These are phyloP conservation scores for Artemia franciscana DNA, from an alignment of 1,140 invertebrate genomes.

Conservation along the genomic window DNA sequence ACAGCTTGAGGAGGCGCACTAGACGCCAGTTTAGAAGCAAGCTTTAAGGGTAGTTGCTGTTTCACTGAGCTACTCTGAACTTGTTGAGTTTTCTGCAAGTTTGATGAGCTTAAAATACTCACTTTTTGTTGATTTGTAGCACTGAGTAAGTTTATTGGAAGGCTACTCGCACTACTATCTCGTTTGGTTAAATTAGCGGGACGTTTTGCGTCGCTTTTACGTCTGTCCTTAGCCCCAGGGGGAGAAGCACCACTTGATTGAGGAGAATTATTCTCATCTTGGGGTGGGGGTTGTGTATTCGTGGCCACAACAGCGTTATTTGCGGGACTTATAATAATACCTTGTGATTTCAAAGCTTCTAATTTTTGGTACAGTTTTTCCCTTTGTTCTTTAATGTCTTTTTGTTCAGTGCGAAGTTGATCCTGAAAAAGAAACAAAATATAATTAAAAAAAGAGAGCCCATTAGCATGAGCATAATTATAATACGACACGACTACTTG, in stretches of 20 bases:
- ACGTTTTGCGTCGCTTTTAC: constrained; percentile 15
- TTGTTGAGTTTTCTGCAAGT: constrained; percentile 6
- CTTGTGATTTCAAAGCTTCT: constrained; percentile 46
- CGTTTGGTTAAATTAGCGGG: constrained; percentile 11
- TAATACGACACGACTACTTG: no score
- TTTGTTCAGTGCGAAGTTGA: constrained; percentile 42
- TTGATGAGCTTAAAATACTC: constrained; percentile 13
- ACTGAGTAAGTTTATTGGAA: constrained; percentile 49
- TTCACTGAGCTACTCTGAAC: constrained; percentile 32
- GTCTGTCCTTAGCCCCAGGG: constrained; percentile 10
- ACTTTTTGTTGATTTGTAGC: constrained; percentile 59
- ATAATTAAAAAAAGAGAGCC: no score
- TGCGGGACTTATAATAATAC: constrained; percentile 27
- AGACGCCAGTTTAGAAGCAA: constrained; percentile 28
- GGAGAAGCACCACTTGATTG: constrained; percentile 10
- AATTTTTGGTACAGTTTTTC: constrained; percentile 62
- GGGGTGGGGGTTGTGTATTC: neutral
- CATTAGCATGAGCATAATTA: no score
- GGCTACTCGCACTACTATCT: constrained; percentile 12
- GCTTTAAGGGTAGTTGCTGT: constrained; percentile 59
- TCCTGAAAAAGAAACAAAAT: constrained; percentile 24
- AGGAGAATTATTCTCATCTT: constrained; percentile 3
- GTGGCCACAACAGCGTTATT: constrained; percentile 14
- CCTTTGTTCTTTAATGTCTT: constrained; percentile 56
- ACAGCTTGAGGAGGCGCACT: constrained; percentile 11